Conservation (phyloP, 2,113 vertebrate genomes). For the Lanius collurio region DNA sequence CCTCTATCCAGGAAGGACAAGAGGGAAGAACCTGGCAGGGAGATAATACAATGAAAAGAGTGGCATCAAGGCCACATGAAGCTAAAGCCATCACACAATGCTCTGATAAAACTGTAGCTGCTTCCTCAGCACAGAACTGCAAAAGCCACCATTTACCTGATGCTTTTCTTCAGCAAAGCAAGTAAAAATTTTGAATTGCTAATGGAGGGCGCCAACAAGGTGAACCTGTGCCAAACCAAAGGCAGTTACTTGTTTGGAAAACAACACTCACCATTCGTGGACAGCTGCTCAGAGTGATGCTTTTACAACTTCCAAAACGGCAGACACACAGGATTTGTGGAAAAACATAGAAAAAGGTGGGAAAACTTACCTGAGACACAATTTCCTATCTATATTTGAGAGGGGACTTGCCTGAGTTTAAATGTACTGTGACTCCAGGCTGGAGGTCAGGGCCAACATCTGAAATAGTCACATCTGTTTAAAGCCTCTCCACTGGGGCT, state of each 20-base stretch:
- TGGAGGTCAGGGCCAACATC: not conserved
- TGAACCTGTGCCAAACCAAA: not conserved
- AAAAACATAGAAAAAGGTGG: not conserved
- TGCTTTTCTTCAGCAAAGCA: not conserved
- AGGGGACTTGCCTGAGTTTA: not conserved
- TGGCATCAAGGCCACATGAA: not conserved
- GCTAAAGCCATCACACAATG: not conserved
- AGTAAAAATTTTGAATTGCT: not conserved
- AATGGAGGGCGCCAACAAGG: not conserved
- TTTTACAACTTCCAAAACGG: not conserved
- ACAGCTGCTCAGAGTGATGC: not conserved
- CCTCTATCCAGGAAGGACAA: not conserved
- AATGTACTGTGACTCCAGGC: not conserved
- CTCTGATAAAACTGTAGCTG: not conserved
- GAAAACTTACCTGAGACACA: not conserved
- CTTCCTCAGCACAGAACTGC: not conserved
- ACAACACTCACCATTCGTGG: accelerated
- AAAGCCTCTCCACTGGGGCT: not conserved
- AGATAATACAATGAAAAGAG: not conserved
- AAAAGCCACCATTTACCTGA: not conserved
- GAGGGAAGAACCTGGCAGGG: not conserved
- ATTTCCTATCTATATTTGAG: not conserved
- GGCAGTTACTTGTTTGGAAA: not conserved
- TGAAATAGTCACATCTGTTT: not conserved
- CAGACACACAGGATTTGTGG: not conserved